phyloP scores from a whole-genome alignment of 2,113 vertebrate genomes.

The Nycticryphes semicollaris region DNA sequence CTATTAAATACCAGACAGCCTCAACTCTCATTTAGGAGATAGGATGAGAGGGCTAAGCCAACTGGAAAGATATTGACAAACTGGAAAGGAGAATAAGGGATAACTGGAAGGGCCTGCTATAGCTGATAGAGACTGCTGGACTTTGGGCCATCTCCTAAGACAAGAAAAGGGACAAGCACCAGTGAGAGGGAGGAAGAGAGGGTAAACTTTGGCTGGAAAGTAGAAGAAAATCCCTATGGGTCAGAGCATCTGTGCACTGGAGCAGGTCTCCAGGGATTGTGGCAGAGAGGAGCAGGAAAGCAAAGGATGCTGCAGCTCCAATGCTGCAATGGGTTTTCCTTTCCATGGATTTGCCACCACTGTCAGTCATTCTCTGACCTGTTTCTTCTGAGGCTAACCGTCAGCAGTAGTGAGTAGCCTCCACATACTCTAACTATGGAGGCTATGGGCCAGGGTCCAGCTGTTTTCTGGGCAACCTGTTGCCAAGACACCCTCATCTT shows the following conservation, averaged over 20 bases:
- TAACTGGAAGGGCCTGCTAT: background rate
- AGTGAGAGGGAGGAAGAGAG: background rate
- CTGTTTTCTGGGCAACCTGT: background rate
- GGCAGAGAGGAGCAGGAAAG: background rate
- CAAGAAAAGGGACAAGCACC: background rate
- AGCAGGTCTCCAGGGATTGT: background rate
- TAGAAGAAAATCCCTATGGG: background rate
- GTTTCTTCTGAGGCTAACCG: background rate
- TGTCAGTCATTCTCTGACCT: background rate
- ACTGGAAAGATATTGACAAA: background rate
- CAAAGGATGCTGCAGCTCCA: background rate
- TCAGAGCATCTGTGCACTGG: background rate
- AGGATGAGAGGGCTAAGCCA: background rate
- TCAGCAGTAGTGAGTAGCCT: background rate
- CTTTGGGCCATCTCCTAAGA: background rate
- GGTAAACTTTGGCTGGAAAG: rapidly evolving
- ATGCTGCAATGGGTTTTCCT: rapidly evolving
- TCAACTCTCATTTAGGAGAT: background rate
- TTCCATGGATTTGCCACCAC: background rate
- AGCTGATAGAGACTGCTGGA: background rate
- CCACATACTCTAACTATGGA: rapidly evolving
- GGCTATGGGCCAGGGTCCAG: background rate
- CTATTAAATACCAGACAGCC: background rate
- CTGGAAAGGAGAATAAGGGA: background rate
- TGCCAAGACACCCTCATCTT: background rate